Percentiles rank a stretch among this genome's conserved stretches.
These are phyloP conservation scores for Muraenolepis orangiensis DNA, from an alignment of 2,797 vertebrate species.

Conservation along the genomic window DNA sequence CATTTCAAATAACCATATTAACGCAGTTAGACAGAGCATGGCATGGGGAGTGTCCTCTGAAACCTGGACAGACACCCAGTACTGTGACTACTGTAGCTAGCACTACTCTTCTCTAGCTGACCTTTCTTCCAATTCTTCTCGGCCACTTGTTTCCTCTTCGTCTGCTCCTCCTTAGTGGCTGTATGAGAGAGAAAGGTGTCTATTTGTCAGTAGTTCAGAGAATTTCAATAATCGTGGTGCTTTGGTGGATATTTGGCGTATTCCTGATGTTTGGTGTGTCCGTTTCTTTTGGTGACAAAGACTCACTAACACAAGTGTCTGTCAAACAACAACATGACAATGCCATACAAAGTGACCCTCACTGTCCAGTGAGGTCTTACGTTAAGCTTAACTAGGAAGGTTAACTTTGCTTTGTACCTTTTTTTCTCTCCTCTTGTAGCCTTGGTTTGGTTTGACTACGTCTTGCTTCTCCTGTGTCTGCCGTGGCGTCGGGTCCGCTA, in stretches of 20 bases:
- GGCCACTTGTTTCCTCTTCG: constrained; percentile 18
- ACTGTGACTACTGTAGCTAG: not conserved
- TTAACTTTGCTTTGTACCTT: constrained; percentile 39
- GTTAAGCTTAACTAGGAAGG: not conserved
- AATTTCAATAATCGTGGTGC: not conserved
- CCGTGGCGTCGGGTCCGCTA: not conserved
- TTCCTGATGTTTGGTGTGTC: not conserved
- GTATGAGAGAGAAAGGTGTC: constrained; percentile 27
- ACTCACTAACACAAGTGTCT: not conserved
- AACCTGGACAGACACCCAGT: not conserved
- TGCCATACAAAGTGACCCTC: not conserved
- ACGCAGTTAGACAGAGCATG: not conserved
- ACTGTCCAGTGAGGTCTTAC: not conserved
- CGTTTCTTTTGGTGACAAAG: not conserved
- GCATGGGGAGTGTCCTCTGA: not conserved
- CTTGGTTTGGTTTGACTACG: constrained; percentile 19
- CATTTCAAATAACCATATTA: not conserved
- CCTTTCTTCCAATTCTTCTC: constrained; percentile 63
- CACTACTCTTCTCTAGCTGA: constrained; percentile 11
- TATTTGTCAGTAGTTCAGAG: not conserved
- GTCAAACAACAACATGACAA: not conserved
- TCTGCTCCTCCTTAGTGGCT: constrained; percentile 30
- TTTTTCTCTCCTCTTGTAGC: constrained; percentile 14
- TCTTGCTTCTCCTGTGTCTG: constrained; percentile 15
- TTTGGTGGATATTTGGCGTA: not conserved